Evolutionary conservation across 2,797 vertebrate species (phyloP).

Genomic region (Lepus townsendii): DNA sequence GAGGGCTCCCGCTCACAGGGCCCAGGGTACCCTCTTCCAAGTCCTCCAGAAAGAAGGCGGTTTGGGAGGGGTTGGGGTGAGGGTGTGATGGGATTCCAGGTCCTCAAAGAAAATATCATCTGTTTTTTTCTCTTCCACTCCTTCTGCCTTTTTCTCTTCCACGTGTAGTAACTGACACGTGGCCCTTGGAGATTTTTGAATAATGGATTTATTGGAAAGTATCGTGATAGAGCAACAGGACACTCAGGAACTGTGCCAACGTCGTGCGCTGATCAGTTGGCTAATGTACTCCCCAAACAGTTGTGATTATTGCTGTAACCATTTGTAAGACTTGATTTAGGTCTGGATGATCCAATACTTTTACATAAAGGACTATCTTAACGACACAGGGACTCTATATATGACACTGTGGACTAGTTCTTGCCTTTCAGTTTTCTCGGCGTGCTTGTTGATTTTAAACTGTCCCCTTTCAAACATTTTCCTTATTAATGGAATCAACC

Average conservation of each 20-base stretch:
- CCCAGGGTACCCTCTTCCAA: constrained; percentile 52
- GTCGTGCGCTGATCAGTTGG: background rate
- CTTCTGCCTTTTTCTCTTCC: background rate
- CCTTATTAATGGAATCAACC: constrained; percentile 73
- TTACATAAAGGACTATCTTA: constrained; percentile 10
- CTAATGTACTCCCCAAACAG: constrained; percentile 53
- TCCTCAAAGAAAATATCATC: constrained; percentile 17
- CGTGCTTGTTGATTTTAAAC: constrained; percentile 71
- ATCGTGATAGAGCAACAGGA: constrained; percentile 71
- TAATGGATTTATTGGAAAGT: constrained; percentile 80
- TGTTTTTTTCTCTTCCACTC: background rate
- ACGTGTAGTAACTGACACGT: background rate
- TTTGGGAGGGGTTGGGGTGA: background rate
- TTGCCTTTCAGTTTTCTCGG: constrained; percentile 73
- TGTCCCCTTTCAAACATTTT: constrained; percentile 60
- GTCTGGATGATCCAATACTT: constrained; percentile 25
- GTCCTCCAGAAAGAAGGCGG: background rate
- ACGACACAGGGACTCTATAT: constrained; percentile 28
- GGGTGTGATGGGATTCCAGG: background rate
- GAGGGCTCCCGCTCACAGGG: background rate
- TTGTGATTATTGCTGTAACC: constrained; percentile 29
- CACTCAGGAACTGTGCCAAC: constrained; percentile 56
- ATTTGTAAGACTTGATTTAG: constrained; percentile 57
- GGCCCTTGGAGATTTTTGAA: constrained; percentile 76
- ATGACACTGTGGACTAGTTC: constrained; percentile 33